phyloP scores from a whole-genome alignment of 64 coral and sea anemone genomes.

The Montipora capricornis region DNA sequence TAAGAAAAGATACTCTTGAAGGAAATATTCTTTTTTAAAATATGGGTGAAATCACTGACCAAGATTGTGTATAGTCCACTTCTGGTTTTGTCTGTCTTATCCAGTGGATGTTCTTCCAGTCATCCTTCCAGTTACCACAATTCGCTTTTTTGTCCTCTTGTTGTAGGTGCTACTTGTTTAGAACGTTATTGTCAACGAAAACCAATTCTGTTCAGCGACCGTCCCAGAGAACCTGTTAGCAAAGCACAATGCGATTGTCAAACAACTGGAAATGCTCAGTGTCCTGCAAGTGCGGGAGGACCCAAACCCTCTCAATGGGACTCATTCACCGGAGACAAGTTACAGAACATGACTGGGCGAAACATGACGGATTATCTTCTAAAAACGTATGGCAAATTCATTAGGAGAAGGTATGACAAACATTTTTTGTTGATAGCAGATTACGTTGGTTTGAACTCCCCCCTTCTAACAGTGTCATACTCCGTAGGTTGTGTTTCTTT shows the following conservation, averaged over 20 bases:
- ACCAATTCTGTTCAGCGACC: conserved; percentile 53
- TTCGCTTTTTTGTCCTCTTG: neutral
- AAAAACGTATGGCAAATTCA: conserved; percentile 69
- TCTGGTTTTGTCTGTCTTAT: too few relatives aligned
- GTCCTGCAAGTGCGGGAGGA: conserved; percentile 75
- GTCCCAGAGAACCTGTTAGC: conserved; percentile 14
- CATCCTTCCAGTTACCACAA: too few relatives aligned
- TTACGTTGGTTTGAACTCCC: neutral
- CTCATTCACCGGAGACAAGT: conserved; percentile 81
- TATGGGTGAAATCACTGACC: too few relatives aligned
- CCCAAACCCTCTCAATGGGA: conserved; percentile 75
- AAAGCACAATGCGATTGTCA: conserved; percentile 72
- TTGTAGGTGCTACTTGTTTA: conserved; percentile 49
- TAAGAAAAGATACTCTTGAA: too few relatives aligned
- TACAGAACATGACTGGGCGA: conserved; percentile 85
- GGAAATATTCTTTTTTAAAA: too few relatives aligned
- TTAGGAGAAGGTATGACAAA: conserved; percentile 71
- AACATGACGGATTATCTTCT: conserved; percentile 86
- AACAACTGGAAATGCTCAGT: conserved; percentile 70
- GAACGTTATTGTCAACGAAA: conserved; percentile 46
- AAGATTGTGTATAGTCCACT: too few relatives aligned
- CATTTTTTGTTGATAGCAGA: neutral
- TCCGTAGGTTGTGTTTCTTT: too few relatives aligned
- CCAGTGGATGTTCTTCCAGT: too few relatives aligned
- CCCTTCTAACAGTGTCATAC: too few relatives aligned